Base-by-base conservation (phyloP, 1,140 invertebrate species). In the Chironomus tepperi region DNA sequence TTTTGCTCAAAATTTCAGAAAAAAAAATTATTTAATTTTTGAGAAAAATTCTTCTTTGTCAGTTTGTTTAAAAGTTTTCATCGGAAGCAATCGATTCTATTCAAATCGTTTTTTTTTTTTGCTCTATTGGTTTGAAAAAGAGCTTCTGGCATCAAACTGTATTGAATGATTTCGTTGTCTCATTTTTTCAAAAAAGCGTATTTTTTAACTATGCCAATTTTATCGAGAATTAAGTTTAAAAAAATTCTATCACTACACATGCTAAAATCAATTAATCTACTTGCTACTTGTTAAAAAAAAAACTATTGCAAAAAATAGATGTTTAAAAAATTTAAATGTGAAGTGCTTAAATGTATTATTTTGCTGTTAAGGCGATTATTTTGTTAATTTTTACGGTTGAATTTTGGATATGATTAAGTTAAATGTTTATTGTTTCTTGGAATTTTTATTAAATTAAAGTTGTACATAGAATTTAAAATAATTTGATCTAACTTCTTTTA, bases 1-100 rank as follows among this genome's bases (percentile, higher is more conserved):
- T 72, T 42, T 18, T 72, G 34, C 19, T 5, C 19, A 42, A 12
- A 19, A 21, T 72, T 19, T 72, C 16, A 12, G 34, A 42, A 24
- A 21, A 42, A 42, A 72, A 72, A n/a, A n/a, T n/a, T 16, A 19
- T 64, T 12, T 12, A 42, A 1, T 12, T 12, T 42, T 10, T 34
- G 73, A 34, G 73, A 73, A 73, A 73, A 73, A 73, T 18, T 21
- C 18, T 34, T 73, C 19, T 12, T 72, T 42, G 70, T 72, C 70
- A 1, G 15, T 5, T 57, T 8, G 12, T 57, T 15, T n/a, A 57
- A 15, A 57, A 57, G 47, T 57, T 57, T 57, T 57, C 1, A 57
- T 15, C 15, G 47, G 47, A 57, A 57, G 47, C 47, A 57, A 57
- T 57, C 47, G n/a, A 57, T 12, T 57, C 47, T 57, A 57, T 57